Percentiles rank a stretch among this genome's conserved stretches.
These are phyloP conservation scores for Acheta domesticus DNA, from an alignment of 2,888 invertebrate species.

Conservation along the genomic window DNA sequence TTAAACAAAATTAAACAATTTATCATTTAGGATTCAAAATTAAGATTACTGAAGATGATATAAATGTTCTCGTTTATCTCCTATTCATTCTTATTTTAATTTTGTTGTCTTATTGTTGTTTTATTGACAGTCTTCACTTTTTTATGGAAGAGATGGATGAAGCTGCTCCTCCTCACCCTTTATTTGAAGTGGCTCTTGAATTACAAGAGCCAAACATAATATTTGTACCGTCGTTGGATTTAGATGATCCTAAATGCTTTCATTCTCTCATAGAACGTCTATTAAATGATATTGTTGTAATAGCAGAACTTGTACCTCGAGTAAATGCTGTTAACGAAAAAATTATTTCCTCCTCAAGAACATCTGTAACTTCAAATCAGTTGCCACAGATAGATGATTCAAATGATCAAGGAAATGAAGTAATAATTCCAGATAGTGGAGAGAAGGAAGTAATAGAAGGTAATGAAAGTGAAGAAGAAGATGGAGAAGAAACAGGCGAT, in stretches of 20 bases:
- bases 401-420: neutral
- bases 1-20: no score
- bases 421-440: neutral
- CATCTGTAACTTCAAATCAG: neutral
- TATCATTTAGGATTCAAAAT: no score
- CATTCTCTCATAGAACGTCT: slow-evolving; percentile 59
- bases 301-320: slow-evolving; percentile 67
- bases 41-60: no score
- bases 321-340: slow-evolving; percentile 46
- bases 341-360: no score
- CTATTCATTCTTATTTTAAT: no score
- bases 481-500: neutral
- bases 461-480: neutral
- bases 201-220: slow-evolving; percentile 69
- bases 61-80: no score
- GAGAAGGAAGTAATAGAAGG: neutral
- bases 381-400: no score
- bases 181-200: slow-evolving; percentile 58
- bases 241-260: slow-evolving; percentile 61
- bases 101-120: slow-evolving; percentile 40
- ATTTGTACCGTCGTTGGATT: slow-evolving; percentile 70
- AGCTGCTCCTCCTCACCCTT: neutral
- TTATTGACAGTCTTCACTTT: slow-evolving; percentile 53
- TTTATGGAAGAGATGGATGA: slow-evolving; percentile 61
- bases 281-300: slow-evolving; percentile 73